These are phyloP conservation scores for Drosophila subquinaria DNA, from an alignment of 2,888 invertebrate genomes.

Conservation along the genomic window DNA sequence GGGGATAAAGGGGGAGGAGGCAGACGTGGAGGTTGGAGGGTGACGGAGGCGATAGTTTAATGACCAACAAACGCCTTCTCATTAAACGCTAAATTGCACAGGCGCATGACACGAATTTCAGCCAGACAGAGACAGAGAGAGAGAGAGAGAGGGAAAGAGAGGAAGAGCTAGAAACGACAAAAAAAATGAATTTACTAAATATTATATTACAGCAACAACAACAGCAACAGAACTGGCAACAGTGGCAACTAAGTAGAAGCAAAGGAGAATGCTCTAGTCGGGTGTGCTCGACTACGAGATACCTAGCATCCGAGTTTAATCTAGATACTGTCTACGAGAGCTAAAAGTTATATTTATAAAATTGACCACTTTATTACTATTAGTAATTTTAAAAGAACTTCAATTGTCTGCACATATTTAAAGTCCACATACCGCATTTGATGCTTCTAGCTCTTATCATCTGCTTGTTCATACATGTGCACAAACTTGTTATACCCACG, in stretches of 20 bases:
- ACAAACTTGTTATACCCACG: not conserved
- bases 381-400: too few relatives aligned
- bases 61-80: conserved; percentile 80
- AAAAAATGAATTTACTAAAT: conserved; percentile 52
- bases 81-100: conserved; percentile 80
- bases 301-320: too few relatives aligned
- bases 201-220: conserved; percentile 45
- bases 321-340: too few relatives aligned
- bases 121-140: conserved; percentile 21
- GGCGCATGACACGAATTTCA: conserved; percentile 73
- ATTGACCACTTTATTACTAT: too few relatives aligned
- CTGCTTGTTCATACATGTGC: not conserved
- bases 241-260: conserved; percentile 4
- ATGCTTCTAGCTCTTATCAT: not conserved
- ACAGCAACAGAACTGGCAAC: conserved; percentile 4
- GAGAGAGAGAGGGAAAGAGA: conserved; percentile 2
- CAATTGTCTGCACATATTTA: too few relatives aligned
- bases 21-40: conserved; percentile 5
- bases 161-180: conserved; percentile 17
- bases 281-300: not conserved
- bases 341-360: too few relatives aligned
- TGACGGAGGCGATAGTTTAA: conserved; percentile 63
- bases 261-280: not conserved
- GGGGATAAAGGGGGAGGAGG: not conserved
- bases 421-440: too few relatives aligned